Conservation (phyloP, 2,113 vertebrate genomes). For the Amazona guildingii region DNA sequence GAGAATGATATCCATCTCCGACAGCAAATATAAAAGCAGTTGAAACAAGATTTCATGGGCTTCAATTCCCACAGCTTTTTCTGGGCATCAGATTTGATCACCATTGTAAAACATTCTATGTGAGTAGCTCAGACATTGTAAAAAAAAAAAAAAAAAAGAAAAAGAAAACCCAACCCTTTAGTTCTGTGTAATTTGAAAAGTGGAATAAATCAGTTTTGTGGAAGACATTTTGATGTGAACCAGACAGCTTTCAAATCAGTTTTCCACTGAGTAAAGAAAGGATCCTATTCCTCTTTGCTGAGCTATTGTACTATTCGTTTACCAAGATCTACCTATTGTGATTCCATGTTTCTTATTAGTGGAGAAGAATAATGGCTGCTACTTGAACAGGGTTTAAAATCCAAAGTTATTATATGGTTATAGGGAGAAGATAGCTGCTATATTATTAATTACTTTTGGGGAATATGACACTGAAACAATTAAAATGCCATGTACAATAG, state of each 20-base stretch:
- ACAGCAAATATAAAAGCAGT: conserved; percentile 69
- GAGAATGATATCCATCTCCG: conserved; percentile 47
- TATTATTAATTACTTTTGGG: conserved; percentile 44
- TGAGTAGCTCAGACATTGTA: conserved; percentile 19
- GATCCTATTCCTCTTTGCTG: background rate
- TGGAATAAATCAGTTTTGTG: conserved; percentile 67
- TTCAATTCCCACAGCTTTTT: conserved; percentile 77
- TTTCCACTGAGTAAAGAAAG: conserved; percentile 53
- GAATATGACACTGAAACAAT: background rate
- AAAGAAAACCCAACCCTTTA: background rate
- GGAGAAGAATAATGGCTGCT: conserved; percentile 1
- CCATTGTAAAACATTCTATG: conserved; percentile 74
- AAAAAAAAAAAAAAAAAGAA: background rate
- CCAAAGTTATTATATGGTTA: conserved; percentile 31
- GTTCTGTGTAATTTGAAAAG: conserved; percentile 62
- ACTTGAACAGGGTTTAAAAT: conserved; percentile 47
- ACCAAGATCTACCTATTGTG: conserved; percentile 16
- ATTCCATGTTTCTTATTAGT: conserved; percentile 45
- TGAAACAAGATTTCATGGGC: conserved; percentile 78
- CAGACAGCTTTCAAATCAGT: conserved; percentile 65
- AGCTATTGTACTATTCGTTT: conserved; percentile 44
- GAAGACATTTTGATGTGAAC: conserved; percentile 63
- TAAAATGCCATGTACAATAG: background rate
- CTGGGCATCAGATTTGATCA: conserved; percentile 71
- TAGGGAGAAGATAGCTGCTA: conserved; percentile 2